phyloP scores from a whole-genome alignment of 1,140 invertebrate genomes.

The Augochlora pura region DNA sequence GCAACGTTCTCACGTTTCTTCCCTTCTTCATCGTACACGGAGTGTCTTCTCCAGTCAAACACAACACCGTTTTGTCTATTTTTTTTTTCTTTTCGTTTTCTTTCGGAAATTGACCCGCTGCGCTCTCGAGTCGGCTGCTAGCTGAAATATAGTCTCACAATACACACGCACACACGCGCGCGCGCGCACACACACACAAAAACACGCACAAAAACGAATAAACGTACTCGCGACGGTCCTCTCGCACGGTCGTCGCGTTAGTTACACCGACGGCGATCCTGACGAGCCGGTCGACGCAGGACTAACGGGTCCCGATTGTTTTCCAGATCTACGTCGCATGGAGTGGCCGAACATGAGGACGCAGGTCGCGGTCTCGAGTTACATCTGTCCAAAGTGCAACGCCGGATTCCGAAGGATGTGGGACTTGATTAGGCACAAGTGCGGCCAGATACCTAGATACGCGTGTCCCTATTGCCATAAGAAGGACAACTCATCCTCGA shows the following conservation, averaged over 20 bases:
- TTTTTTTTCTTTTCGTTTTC: not conserved
- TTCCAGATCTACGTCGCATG: conserved; percentile 58
- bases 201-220: not conserved
- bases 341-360: conserved; percentile 49
- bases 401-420: conserved; percentile 74
- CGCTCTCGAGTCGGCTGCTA: not conserved
- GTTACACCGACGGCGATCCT: no score
- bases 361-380: conserved; percentile 50
- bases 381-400: conserved; percentile 67
- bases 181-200: no score
- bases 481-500: conserved; percentile 72
- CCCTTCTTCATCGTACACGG: not conserved
- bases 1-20: conserved; percentile 1
- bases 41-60: not conserved
- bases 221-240: no score
- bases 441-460: conserved; percentile 71
- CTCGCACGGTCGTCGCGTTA: not conserved
- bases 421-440: conserved; percentile 75
- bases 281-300: not conserved
- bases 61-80: no score
- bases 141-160: no score
- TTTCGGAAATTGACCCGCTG: not conserved
- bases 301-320: conserved; percentile 58
- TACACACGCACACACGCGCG: no score
- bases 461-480: conserved; percentile 76